Conservation (phyloP, 2,888 invertebrate species). For the Aromia moschata region DNA sequence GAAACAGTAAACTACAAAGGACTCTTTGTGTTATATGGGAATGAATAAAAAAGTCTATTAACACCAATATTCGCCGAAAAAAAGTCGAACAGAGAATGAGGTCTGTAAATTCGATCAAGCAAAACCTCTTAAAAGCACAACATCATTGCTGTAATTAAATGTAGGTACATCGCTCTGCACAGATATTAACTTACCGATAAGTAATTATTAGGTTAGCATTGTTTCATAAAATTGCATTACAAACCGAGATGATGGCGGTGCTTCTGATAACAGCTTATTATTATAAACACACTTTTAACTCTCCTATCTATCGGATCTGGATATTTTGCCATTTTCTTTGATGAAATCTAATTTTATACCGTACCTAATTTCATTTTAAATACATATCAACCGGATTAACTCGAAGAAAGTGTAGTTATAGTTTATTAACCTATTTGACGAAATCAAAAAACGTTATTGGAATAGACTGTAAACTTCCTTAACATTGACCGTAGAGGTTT, state of each 20-base stretch:
- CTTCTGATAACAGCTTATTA: constrained; percentile 30
- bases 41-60: constrained; percentile 17
- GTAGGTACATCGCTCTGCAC: constrained; percentile 16
- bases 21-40: not conserved
- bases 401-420: constrained; percentile 21
- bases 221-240: constrained; percentile 22
- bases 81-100: constrained; percentile 19
- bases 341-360: constrained; percentile 19
- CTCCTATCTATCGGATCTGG: constrained; percentile 18
- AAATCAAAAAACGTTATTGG: constrained; percentile 5
- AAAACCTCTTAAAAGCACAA: constrained; percentile 21
- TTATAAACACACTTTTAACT: constrained; percentile 23
- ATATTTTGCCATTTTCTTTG: constrained; percentile 16
- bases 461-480: not conserved
- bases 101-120: constrained; percentile 21
- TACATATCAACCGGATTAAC: constrained; percentile 19
- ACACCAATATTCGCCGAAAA: constrained; percentile 13
- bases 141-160: constrained; percentile 25
- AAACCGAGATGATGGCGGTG: constrained; percentile 26
- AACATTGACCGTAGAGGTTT: not conserved
- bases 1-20: no score
- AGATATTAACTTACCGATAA: constrained; percentile 23
- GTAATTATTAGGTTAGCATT: constrained; percentile 22
- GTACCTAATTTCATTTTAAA: constrained; percentile 26
- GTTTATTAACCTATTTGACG: constrained; percentile 4